phyloP scores from a whole-genome alignment of 2,113 vertebrate genomes.

The Tachycineta bicolor region DNA sequence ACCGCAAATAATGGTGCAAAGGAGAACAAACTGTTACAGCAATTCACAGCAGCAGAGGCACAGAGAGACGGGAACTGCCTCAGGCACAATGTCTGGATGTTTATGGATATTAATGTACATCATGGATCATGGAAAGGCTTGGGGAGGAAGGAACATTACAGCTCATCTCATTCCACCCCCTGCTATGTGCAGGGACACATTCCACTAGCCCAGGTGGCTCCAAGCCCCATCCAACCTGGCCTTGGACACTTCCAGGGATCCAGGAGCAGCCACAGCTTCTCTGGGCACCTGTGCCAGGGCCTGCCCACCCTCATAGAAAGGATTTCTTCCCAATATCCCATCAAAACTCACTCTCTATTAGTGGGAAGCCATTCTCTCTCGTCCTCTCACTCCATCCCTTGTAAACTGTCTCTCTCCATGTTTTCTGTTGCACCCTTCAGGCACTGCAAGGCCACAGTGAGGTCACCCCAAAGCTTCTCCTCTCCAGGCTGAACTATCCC shows the following conservation, averaged over 20 bases:
- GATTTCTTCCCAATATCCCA: neutral
- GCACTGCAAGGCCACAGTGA: fast-evolving
- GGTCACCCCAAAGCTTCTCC: fast-evolving
- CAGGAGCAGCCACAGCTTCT: neutral
- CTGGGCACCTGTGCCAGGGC: neutral
- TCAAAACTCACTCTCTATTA: fast-evolving
- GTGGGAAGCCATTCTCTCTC: fast-evolving
- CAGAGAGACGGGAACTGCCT: neutral
- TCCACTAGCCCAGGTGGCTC: fast-evolving
- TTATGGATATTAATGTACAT: too few species aligned
- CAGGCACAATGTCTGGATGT: neutral
- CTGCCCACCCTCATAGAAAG: fast-evolving
- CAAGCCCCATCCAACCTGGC: fast-evolving
- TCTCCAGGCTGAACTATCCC: neutral
- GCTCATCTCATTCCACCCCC: neutral
- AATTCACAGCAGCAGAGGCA: neutral
- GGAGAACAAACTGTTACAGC: neutral
- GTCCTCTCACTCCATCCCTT: neutral
- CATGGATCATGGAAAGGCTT: neutral
- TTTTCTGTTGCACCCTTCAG: fast-evolving
- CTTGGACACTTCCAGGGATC: neutral
- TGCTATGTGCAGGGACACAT: neutral
- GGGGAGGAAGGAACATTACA: neutral
- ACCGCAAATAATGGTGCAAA: neutral
- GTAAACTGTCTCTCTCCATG: neutral